phyloP scores from a whole-genome alignment of 2,888 invertebrate species.

The Euproctis similis region DNA sequence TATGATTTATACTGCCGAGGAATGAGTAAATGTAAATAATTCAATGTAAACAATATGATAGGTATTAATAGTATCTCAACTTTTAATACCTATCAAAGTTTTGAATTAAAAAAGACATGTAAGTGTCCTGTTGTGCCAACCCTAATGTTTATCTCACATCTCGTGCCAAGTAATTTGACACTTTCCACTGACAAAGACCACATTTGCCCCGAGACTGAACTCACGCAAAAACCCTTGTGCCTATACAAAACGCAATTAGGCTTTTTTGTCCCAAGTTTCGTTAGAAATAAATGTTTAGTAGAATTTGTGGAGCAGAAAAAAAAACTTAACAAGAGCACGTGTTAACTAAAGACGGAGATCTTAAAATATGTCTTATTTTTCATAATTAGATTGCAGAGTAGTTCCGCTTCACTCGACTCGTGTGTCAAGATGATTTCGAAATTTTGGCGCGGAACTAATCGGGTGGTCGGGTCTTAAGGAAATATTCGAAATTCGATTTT shows the following conservation, averaged over 20 bases:
- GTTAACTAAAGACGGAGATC: slow-evolving; percentile 61
- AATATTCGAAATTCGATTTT: too few relatives aligned
- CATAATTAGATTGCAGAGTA: slow-evolving; percentile 71
- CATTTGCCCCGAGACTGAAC: slow-evolving; percentile 59
- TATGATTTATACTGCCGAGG: too few relatives aligned
- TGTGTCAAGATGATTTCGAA: slow-evolving; percentile 33
- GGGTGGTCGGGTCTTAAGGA: too few relatives aligned
- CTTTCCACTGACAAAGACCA: slow-evolving; percentile 73
- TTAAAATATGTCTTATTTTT: slow-evolving; percentile 70
- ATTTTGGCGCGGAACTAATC: neutral
- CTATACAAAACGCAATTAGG: slow-evolving; percentile 70
- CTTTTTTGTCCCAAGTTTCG: slow-evolving; percentile 56
- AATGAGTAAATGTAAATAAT: too few relatives aligned
- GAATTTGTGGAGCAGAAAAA: slow-evolving; percentile 52
- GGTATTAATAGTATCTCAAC: too few relatives aligned
- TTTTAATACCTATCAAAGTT: too few relatives aligned
- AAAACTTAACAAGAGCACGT: slow-evolving; percentile 56
- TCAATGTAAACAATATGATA: too few relatives aligned
- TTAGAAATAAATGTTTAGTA: slow-evolving; percentile 65
- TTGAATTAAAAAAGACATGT: too few relatives aligned
- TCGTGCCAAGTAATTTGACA: slow-evolving; percentile 75
- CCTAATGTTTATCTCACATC: slow-evolving; percentile 61
- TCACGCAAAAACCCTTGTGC: slow-evolving; percentile 56
- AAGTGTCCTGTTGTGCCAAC: slow-evolving; percentile 30
- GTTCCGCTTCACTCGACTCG: too few relatives aligned